Evolutionary conservation across 1,140 invertebrate genomes (phyloP).

Genomic region (Rhagoletis pomonella): DNA sequence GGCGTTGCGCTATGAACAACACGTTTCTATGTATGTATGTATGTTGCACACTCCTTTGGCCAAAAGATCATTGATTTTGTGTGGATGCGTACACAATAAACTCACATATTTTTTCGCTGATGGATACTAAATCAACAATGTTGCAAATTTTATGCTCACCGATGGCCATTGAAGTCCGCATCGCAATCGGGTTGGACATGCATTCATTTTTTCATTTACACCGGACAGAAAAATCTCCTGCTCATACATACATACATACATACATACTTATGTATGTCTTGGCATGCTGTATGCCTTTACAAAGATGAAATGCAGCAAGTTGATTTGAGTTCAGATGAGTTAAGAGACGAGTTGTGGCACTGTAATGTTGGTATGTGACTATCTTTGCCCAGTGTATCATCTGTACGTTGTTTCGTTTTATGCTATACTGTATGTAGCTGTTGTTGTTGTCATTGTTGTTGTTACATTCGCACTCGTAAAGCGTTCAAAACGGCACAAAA

Average conservation of each 20-base stretch:
- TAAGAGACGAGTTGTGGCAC: background rate
- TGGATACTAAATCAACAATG: slow-evolving; percentile 56
- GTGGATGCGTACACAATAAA: slow-evolving; percentile 51
- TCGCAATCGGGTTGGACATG: slow-evolving; percentile 42
- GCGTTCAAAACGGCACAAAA: slow-evolving; percentile 50
- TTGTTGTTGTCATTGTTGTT: slow-evolving; percentile 21
- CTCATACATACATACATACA: background rate
- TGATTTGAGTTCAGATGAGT: background rate
- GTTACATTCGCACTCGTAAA: slow-evolving; percentile 45
- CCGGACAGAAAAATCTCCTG: too few relatives aligned
- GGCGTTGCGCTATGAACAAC: background rate
- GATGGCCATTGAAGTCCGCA: slow-evolving; percentile 42
- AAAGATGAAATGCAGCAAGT: slow-evolving; percentile 4
- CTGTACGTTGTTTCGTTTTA: background rate
- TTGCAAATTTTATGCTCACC: slow-evolving; percentile 55
- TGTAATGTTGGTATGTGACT: background rate
- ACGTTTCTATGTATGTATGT: too few relatives aligned
- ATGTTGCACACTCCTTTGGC: background rate
- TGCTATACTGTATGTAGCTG: too few relatives aligned
- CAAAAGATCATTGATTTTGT: slow-evolving; percentile 54
- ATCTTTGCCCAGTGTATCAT: too few relatives aligned
- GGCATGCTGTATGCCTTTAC: slow-evolving; percentile 12
- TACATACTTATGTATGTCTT: background rate
- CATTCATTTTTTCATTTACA: slow-evolving; percentile 23
- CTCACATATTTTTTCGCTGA: slow-evolving; percentile 46